A percentile compares a stretch with the other conserved stretches of the same genome.
These are phyloP conservation scores for Iphiclides podalirius DNA, from an alignment of 2,888 invertebrate species.

Conservation along the genomic window DNA sequence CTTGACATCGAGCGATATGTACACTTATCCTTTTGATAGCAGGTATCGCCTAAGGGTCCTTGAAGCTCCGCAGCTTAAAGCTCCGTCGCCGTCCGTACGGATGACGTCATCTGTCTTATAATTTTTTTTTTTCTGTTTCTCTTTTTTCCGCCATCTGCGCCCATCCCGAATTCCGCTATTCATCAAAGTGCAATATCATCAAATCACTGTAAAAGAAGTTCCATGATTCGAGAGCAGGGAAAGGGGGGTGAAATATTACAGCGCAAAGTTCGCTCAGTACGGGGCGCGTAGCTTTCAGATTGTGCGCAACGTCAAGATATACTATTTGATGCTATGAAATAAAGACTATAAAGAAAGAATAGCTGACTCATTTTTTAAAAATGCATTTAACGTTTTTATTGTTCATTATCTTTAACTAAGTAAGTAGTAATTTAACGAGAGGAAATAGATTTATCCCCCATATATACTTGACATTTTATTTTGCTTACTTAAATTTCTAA, in stretches of 20 bases:
- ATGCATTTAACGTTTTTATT: no score
- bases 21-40: constrained; percentile 17
- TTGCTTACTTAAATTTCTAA: no score
- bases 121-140: constrained; percentile 57
- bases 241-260: constrained; percentile 73
- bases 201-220: constrained; percentile 78
- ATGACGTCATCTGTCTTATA: constrained; percentile 62
- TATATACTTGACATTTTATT: no score
- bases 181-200: constrained; percentile 79
- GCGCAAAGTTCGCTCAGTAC: constrained; percentile 59
- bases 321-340: constrained; percentile 24
- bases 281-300: constrained; percentile 42
- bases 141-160: constrained; percentile 46
- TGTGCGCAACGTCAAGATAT: constrained; percentile 32
- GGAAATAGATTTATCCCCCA: no score
- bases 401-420: no score
- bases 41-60: constrained; percentile 16
- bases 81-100: constrained; percentile 32
- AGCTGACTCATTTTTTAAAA: no score
- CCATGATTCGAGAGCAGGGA: constrained; percentile 64
- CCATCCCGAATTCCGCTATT: constrained; percentile 47
- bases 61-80: constrained; percentile 15
- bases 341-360: background rate
- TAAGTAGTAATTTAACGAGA: no score
- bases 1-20: constrained; percentile 3